phyloP scores from a whole-genome alignment of 2,888 invertebrate genomes.

The Drosophila neotestacea region DNA sequence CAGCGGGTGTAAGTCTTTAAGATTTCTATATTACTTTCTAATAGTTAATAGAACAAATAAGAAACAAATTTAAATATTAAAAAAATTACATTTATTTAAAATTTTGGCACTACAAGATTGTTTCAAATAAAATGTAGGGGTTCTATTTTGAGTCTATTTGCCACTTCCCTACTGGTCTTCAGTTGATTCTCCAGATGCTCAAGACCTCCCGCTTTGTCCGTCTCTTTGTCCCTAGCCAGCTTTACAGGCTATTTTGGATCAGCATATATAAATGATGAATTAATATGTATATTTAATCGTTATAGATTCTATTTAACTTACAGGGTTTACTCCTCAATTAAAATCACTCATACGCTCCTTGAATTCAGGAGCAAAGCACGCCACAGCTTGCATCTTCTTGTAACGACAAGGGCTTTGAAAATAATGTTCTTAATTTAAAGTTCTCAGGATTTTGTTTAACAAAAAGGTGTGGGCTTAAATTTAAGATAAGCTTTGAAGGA shows the following conservation, averaged over 20 bases:
- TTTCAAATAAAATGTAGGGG: background rate
- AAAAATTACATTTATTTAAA: too few relatives aligned
- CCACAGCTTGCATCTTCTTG: background rate
- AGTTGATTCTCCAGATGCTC: conserved; percentile 13
- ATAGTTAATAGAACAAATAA: background rate
- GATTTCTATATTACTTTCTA: background rate
- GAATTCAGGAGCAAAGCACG: background rate
- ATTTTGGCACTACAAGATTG: too few relatives aligned
- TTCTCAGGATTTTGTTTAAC: background rate
- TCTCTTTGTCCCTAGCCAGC: background rate
- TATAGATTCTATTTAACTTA: background rate
- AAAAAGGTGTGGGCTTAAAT: background rate
- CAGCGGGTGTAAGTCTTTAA: background rate
- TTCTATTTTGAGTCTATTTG: background rate
- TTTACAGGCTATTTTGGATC: background rate
- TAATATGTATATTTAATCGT: background rate
- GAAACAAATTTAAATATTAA: too few relatives aligned
- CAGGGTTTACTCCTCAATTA: background rate
- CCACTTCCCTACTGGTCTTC: background rate
- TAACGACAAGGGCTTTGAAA: background rate
- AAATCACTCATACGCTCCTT: background rate
- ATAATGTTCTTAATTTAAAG: background rate
- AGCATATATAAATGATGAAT: background rate
- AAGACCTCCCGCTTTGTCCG: conserved; percentile 2
- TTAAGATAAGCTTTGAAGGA: background rate